Evolutionary conservation across 2,797 vertebrate species (phyloP).

Genomic region (Sebastes steindachneri): DNA sequence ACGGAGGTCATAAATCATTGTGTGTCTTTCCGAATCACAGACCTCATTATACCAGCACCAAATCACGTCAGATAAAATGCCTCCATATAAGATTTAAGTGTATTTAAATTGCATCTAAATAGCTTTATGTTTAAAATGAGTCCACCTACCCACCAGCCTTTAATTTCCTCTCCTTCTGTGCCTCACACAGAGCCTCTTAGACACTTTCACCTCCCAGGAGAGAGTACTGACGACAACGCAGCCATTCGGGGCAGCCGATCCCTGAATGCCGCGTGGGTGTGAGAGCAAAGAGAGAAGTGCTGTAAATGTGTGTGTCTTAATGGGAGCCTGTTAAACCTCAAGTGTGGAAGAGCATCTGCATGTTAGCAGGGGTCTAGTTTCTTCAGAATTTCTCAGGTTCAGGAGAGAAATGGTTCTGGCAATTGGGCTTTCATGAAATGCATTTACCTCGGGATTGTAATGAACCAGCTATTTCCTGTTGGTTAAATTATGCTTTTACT

Average conservation of each 20-base stretch:
- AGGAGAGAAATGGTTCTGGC: neutral
- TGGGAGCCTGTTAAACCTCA: constrained; percentile 39
- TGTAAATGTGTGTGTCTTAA: constrained; percentile 41
- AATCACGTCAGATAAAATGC: constrained; percentile 26
- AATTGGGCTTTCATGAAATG: neutral
- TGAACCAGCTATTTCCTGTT: constrained; percentile 1
- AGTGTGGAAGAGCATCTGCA: constrained; percentile 37
- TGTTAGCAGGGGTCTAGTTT: constrained; percentile 10
- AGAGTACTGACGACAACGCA: constrained; percentile 33
- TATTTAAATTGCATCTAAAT: constrained; percentile 21
- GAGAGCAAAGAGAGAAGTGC: constrained; percentile 26
- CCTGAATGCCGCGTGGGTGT: constrained; percentile 33
- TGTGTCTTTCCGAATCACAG: constrained; percentile 19
- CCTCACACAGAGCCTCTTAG: constrained; percentile 30
- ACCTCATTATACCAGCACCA: neutral
- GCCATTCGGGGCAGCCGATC: constrained; percentile 41
- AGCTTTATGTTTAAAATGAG: constrained; percentile 20
- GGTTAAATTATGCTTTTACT: neutral
- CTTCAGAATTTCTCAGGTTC: constrained; percentile 3
- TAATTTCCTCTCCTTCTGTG: neutral
- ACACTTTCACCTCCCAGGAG: constrained; percentile 52
- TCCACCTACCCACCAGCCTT: neutral
- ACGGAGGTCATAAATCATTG: constrained; percentile 42
- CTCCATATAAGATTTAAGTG: neutral
- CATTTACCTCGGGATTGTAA: neutral